Percentiles rank a stretch among this genome's conserved stretches.
Conservation (phyloP, 1,140 invertebrate species). For the Trichonephila clavata region DNA sequence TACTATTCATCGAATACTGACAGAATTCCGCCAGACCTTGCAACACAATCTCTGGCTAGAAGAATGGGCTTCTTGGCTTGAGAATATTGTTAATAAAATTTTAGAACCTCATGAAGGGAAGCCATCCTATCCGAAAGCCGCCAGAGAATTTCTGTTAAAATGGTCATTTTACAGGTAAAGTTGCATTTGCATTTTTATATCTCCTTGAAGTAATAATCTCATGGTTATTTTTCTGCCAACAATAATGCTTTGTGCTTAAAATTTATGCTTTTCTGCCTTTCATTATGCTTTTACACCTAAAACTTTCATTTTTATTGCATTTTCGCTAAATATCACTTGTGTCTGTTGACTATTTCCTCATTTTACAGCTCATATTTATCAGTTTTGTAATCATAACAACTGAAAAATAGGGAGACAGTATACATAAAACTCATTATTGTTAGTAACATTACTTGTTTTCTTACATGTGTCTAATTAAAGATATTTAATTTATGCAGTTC, state of each 20-base stretch:
- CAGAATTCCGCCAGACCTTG: slow-evolving; percentile 96
- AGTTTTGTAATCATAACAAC: too few relatives aligned
- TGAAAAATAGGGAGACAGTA: too few relatives aligned
- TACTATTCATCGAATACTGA: slow-evolving; percentile 92
- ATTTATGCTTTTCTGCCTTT: too few relatives aligned
- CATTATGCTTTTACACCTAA: too few relatives aligned
- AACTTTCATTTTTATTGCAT: too few relatives aligned
- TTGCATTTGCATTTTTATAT: neutral
- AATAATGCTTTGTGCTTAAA: too few relatives aligned
- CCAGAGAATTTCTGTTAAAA: slow-evolving; percentile 94
- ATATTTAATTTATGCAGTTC: slow-evolving; percentile 85
- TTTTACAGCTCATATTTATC: too few relatives aligned
- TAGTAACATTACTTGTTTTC: neutral
- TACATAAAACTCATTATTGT: too few relatives aligned
- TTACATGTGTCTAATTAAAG: neutral
- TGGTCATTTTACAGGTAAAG: slow-evolving; percentile 98
- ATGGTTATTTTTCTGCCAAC: neutral
- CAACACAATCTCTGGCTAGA: slow-evolving; percentile 96
- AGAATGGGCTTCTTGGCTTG: slow-evolving; percentile 98
- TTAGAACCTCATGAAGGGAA: slow-evolving; percentile 93
- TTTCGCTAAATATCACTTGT: too few relatives aligned
- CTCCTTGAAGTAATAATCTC: neutral
- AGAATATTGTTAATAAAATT: slow-evolving; percentile 92
- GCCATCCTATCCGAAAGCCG: slow-evolving; percentile 91
- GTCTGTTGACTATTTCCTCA: too few relatives aligned